These are phyloP conservation scores for Mylabris sibirica DNA, from an alignment of 2,888 invertebrate genomes.

Conservation along the genomic window DNA sequence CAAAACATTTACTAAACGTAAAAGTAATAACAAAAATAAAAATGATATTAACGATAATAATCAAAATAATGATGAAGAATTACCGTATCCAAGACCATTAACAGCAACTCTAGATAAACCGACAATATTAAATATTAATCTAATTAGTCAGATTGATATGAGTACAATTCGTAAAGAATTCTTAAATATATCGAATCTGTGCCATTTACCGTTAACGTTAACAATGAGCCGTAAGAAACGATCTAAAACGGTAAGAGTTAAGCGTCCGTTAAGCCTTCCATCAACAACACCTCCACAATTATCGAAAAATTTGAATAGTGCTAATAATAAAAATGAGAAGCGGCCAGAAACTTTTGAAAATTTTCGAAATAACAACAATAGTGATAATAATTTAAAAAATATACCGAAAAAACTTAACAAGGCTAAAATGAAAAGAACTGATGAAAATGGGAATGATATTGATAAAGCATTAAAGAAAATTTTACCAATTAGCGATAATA, in stretches of 20 bases:
- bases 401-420: slow-evolving; percentile 28
- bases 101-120: slow-evolving; percentile 68
- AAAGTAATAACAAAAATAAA: slow-evolving; percentile 38
- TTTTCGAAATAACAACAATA: slow-evolving; percentile 36
- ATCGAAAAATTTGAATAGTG: slow-evolving; percentile 24
- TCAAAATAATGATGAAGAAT: slow-evolving; percentile 36
- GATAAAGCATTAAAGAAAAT: slow-evolving; percentile 30
- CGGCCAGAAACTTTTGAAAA: slow-evolving; percentile 46
- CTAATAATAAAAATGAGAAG: slow-evolving; percentile 49
- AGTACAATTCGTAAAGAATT: slow-evolving; percentile 65
- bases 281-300: slow-evolving; percentile 17
- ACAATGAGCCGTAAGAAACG: slow-evolving; percentile 35
- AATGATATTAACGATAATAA: no score
- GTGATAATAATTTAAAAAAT: neutral
- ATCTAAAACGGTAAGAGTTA: slow-evolving; percentile 38
- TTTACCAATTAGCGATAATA: slow-evolving; percentile 36
- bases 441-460: slow-evolving; percentile 29
- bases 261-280: slow-evolving; percentile 48
- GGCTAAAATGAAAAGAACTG: slow-evolving; percentile 31
- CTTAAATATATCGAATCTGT: slow-evolving; percentile 60
- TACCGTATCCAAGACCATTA: slow-evolving; percentile 58
- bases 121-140: slow-evolving; percentile 63
- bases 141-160: slow-evolving; percentile 67
- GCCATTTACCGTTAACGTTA: slow-evolving; percentile 52
- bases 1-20: slow-evolving; percentile 51